phyloP scores from a whole-genome alignment of 2,797 vertebrate species.

The Syngnathus rostellatus region DNA sequence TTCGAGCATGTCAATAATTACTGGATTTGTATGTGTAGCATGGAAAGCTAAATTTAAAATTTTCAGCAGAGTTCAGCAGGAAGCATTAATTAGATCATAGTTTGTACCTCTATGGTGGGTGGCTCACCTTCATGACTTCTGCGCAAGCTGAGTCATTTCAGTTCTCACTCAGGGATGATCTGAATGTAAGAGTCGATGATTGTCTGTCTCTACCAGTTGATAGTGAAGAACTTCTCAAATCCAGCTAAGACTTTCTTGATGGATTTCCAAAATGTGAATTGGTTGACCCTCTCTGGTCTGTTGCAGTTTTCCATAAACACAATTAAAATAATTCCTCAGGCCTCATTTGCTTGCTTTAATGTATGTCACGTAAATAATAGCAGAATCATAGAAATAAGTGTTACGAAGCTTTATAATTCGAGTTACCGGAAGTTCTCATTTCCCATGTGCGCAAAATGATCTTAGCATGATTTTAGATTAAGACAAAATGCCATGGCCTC shows the following conservation, averaged over 20 bases:
- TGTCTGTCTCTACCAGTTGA: background rate
- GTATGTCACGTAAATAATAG: background rate
- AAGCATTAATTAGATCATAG: background rate
- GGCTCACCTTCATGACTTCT: background rate
- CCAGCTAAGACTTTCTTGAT: background rate
- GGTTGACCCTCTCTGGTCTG: background rate
- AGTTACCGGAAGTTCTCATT: no score
- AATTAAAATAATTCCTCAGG: background rate
- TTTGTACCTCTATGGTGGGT: background rate
- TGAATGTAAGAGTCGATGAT: background rate
- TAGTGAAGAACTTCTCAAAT: background rate
- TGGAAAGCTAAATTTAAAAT: background rate
- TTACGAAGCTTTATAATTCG: no score
- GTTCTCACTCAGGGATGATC: background rate
- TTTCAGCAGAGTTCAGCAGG: background rate
- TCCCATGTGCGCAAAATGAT: no score
- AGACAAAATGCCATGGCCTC: no score
- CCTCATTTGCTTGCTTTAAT: background rate
- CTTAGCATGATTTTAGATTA: no score
- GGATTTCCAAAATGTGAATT: no score
- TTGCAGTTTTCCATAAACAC: background rate
- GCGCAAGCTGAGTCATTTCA: no score
- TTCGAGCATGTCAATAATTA: background rate
- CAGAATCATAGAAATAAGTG: no score
- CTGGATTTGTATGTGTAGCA: background rate